phyloP scores from a whole-genome alignment of 2,113 vertebrate species.

The Phycodurus eques region DNA sequence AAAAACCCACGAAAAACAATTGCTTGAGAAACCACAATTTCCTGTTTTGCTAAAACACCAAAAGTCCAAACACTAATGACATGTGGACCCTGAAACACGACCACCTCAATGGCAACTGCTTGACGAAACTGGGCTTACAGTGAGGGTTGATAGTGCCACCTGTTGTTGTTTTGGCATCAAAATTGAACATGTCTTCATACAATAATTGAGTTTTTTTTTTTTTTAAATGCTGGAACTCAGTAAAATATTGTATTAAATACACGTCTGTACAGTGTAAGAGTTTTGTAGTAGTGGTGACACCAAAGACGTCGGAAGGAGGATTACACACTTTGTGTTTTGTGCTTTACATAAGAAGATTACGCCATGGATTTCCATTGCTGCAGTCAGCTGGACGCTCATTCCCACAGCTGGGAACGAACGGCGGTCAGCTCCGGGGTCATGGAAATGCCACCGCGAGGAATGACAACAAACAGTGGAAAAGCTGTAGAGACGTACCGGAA shows the following conservation, averaged over 20 bases:
- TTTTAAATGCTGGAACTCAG: background rate
- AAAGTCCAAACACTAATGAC: no score
- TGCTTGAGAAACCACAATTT: no score
- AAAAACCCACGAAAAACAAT: no score
- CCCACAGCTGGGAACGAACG: slow-evolving; percentile 40
- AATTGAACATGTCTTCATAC: background rate
- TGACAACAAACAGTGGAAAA: slow-evolving; percentile 27
- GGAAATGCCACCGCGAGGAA: slow-evolving; percentile 45
- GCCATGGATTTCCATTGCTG: slow-evolving; percentile 56
- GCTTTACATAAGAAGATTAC: slow-evolving; percentile 72
- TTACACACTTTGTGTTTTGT: slow-evolving; percentile 65
- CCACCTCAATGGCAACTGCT: no score
- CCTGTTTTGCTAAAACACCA: no score
- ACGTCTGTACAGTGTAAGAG: background rate
- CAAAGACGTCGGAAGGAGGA: slow-evolving; percentile 45
- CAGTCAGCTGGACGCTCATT: slow-evolving; percentile 58
- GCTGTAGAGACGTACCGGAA: background rate
- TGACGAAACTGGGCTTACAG: no score
- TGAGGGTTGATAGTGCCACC: background rate
- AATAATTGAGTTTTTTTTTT: no score
- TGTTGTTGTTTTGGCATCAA: background rate
- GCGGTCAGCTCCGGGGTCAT: slow-evolving; percentile 30
- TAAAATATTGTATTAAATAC: background rate
- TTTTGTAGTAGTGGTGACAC: slow-evolving; percentile 21
- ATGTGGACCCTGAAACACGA: no score